Evolutionary conservation across 2,888 invertebrate species (phyloP).

Genomic region (Ichneumoninae sp.): DNA sequence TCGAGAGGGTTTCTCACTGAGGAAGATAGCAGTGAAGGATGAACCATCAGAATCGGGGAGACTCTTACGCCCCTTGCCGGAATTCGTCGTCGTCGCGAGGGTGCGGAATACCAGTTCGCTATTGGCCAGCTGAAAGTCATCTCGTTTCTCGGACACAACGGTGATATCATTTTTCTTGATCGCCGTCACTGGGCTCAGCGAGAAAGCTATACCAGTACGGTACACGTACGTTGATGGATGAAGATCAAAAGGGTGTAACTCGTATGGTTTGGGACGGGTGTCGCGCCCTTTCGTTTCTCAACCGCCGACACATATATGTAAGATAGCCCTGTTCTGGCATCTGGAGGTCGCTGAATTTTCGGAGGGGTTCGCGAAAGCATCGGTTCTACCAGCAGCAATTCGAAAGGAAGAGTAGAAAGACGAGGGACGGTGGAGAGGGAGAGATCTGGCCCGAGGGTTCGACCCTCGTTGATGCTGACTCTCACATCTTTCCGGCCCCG

Average conservation of each 20-base stretch:
- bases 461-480: constrained; percentile 81
- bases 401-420: constrained; percentile 60
- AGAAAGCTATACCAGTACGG: constrained; percentile 16
- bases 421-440: constrained; percentile 53
- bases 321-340: constrained; percentile 61
- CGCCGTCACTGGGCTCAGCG: constrained; percentile 79
- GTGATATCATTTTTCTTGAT: constrained; percentile 84
- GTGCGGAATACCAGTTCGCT: constrained; percentile 68
- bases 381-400: constrained; percentile 54
- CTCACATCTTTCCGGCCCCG: constrained; percentile 82
- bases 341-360: constrained; percentile 70
- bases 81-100: constrained; percentile 47
- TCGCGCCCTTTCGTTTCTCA: neutral
- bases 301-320: constrained; percentile 50
- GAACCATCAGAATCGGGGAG: constrained; percentile 29
- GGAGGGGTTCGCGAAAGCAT: constrained; percentile 56
- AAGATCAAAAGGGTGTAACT: neutral
- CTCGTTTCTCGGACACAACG: constrained; percentile 76
- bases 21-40: constrained; percentile 30
- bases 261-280: neutral
- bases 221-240: neutral
- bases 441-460: constrained; percentile 74
- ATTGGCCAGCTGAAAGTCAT: constrained; percentile 80
- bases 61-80: constrained; percentile 50
- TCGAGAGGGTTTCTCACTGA: constrained; percentile 6